Conservation (phyloP, 92 coral and sea anemone genomes). For the Muricea muricata region DNA sequence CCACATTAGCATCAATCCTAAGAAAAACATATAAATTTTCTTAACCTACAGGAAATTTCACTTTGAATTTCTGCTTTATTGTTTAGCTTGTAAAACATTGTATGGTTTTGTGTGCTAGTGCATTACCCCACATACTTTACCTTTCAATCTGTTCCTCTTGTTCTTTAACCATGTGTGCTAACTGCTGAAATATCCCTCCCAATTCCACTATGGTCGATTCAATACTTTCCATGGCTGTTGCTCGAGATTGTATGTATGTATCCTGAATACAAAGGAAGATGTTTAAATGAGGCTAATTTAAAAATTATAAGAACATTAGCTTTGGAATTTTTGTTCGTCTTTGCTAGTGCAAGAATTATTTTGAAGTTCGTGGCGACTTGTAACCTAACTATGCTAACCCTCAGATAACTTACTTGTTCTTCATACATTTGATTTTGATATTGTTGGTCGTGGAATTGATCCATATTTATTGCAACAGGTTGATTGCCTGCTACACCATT, state of each 20-base stretch:
- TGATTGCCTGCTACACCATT: slow-evolving; percentile 65
- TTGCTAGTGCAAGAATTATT: too few relatives aligned
- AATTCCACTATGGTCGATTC: slow-evolving; percentile 98
- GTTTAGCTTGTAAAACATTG: too few relatives aligned
- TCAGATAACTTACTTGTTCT: too few relatives aligned
- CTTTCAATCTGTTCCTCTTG: slow-evolving; percentile 96
- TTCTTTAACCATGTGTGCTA: slow-evolving; percentile 98
- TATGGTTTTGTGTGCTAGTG: too few relatives aligned
- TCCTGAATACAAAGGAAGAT: slow-evolving; percentile 69
- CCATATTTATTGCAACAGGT: slow-evolving; percentile 91
- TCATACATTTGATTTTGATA: slow-evolving; percentile 79
- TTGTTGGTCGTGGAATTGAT: slow-evolving; percentile 61
- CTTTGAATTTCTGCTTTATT: too few relatives aligned
- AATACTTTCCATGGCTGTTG: slow-evolving; percentile 95
- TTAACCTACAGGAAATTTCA: too few relatives aligned
- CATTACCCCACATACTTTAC: slow-evolving; percentile 37
- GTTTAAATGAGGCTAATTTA: background rate
- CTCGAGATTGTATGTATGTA: slow-evolving; percentile 87
- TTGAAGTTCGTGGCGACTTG: too few relatives aligned
- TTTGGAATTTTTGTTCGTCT: too few relatives aligned
- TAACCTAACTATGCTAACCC: slow-evolving; percentile 56
- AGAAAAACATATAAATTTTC: too few relatives aligned
- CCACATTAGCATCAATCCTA: slow-evolving; percentile 96
- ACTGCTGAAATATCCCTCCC: slow-evolving; percentile 89
- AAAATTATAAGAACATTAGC: too few relatives aligned